Conservation (phyloP, 1,140 invertebrate genomes). For the Manduca sexta region DNA sequence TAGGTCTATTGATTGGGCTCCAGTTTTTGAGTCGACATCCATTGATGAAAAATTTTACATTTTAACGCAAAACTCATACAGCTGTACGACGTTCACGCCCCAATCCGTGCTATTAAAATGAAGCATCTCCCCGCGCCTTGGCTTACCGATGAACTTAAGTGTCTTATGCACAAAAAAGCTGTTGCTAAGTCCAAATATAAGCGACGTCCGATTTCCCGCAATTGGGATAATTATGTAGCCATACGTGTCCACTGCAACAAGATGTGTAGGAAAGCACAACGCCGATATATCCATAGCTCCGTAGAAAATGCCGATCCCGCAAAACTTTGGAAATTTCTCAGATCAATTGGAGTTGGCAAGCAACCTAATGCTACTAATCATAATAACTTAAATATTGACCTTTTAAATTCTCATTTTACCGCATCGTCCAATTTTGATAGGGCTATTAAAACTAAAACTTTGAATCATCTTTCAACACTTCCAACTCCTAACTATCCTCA, state of each 20-base stretch:
- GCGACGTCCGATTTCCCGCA: background rate
- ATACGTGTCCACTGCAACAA: conserved; percentile 5
- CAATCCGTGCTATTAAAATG: too few relatives aligned
- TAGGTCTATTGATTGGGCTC: too few relatives aligned
- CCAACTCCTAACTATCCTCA: conserved; percentile 2
- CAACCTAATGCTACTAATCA: background rate
- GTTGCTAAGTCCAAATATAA: background rate
- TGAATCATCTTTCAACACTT: conserved; percentile 5
- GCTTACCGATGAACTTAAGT: too few relatives aligned
- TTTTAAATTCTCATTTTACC: conserved; percentile 10
- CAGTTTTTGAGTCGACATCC: too few relatives aligned
- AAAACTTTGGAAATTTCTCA: conserved; percentile 20
- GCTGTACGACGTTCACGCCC: too few relatives aligned
- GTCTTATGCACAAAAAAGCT: background rate
- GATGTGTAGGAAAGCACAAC: conserved; percentile 18
- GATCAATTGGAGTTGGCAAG: conserved; percentile 18
- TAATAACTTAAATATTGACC: conserved; percentile 5
- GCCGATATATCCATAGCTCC: conserved; percentile 16
- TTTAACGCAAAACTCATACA: too few relatives aligned
- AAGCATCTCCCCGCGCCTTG: too few relatives aligned
- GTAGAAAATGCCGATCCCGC: conserved; percentile 16
- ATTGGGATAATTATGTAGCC: background rate
- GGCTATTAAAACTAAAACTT: conserved; percentile 3
- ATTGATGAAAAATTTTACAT: too few relatives aligned
- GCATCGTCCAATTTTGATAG: background rate